Percentiles rank a stretch among this genome's conserved stretches.
Conservation (phyloP, 2,888 invertebrate species). For the Chloroclystis v-ata region DNA sequence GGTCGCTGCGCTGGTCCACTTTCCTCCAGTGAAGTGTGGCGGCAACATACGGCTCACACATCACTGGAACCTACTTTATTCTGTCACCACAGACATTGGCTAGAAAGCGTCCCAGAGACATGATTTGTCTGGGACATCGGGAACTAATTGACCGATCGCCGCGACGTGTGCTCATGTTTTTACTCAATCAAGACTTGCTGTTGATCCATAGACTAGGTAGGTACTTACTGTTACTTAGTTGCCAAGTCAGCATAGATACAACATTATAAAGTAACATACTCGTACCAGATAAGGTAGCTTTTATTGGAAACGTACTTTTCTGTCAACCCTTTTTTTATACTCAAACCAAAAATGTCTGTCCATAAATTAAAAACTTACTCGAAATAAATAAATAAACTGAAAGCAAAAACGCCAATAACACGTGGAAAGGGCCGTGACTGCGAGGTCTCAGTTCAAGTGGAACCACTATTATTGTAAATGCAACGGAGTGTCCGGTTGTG, state of each 20-base stretch:
- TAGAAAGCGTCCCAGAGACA: slow-evolving; percentile 56
- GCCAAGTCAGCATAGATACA: too few species aligned
- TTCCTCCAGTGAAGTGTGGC: slow-evolving; percentile 53
- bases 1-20: slow-evolving; percentile 57
- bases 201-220: not conserved
- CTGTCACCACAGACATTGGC: slow-evolving; percentile 53
- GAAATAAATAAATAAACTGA: too few species aligned
- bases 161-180: slow-evolving; percentile 1
- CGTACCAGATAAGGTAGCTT: too few species aligned
- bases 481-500: too few species aligned
- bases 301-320: too few species aligned
- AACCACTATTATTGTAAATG: too few species aligned
- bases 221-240: too few species aligned
- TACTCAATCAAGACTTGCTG: not conserved
- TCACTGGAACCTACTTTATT: slow-evolving; percentile 14
- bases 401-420: too few species aligned
- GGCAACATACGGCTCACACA: slow-evolving; percentile 38
- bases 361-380: not conserved
- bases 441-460: too few species aligned
- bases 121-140: slow-evolving; percentile 42
- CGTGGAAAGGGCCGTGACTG: too few species aligned
- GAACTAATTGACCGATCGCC: slow-evolving; percentile 26
- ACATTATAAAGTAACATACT: too few species aligned
- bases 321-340: too few species aligned
- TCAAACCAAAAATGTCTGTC: not conserved